These are phyloP conservation scores for Microctonus brassicae DNA, from an alignment of 2,888 invertebrate genomes.

Conservation along the genomic window DNA sequence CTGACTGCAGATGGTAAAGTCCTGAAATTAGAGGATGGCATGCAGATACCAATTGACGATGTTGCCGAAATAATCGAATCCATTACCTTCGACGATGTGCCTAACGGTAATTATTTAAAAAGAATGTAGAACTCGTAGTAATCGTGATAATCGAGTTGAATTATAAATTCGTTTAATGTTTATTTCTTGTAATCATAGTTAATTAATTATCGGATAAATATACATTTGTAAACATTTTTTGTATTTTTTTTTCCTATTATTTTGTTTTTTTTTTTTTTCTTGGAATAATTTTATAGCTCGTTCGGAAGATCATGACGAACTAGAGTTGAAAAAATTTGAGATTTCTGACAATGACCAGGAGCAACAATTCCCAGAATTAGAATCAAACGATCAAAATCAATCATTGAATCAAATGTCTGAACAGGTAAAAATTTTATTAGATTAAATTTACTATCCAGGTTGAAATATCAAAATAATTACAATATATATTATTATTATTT, in stretches of 20 bases:
- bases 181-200: too few relatives aligned
- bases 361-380: conserved; percentile 53
- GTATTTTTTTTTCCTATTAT: not conserved
- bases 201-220: too few relatives aligned
- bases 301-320: conserved; percentile 61
- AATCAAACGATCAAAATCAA: conserved; percentile 56
- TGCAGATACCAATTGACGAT: conserved; percentile 65
- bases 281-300: conserved; percentile 37
- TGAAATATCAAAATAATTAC: too few relatives aligned
- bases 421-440: conserved; percentile 33
- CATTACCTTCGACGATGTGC: conserved; percentile 72
- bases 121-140: not conserved
- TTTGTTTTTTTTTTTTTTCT: too few relatives aligned
- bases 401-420: conserved; percentile 42
- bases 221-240: too few relatives aligned
- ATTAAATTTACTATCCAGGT: too few relatives aligned
- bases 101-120: conserved; percentile 65
- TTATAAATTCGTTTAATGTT: not conserved
- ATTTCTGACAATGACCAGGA: conserved; percentile 42
- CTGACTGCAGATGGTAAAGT: conserved; percentile 56
- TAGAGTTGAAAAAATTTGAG: conserved; percentile 63
- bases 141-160: conserved; percentile 6
- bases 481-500: too few relatives aligned
- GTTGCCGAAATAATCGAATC: conserved; percentile 70
- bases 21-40: conserved; percentile 64